These are phyloP conservation scores for Sebastes trivittatus DNA, from an alignment of 2,797 vertebrate species.

Conservation along the genomic window DNA sequence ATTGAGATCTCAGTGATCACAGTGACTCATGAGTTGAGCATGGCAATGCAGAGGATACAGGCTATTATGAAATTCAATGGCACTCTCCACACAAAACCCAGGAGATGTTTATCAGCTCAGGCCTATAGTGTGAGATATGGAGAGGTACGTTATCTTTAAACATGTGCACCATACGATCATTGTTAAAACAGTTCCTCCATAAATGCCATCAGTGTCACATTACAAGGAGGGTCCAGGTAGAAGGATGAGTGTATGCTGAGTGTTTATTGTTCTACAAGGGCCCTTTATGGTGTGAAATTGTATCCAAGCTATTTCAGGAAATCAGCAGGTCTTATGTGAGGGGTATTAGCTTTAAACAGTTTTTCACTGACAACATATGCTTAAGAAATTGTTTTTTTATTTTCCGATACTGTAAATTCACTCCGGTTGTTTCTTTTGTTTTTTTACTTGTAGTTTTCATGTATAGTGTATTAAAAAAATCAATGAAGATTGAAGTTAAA, in stretches of 20 bases:
- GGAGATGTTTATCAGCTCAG: conserved; percentile 17
- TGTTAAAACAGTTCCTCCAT: neutral
- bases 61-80: conserved; percentile 5
- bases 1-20: neutral
- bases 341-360: neutral
- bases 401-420: neutral
- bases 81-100: conserved; percentile 4
- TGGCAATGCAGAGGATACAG: neutral
- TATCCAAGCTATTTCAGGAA: conserved; percentile 10
- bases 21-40: neutral
- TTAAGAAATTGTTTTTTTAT: neutral
- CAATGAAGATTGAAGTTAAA: neutral
- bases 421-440: neutral
- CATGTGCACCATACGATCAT: neutral
- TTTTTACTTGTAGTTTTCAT: neutral
- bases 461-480: neutral
- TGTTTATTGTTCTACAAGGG: conserved; percentile 3
- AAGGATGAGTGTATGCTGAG: neutral
- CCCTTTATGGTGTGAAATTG: conserved; percentile 36
- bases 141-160: neutral
- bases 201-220: conserved; percentile 6
- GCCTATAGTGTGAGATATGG: neutral
- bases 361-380: neutral
- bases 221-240: conserved; percentile 22
- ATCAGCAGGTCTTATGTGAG: neutral